phyloP scores from a whole-genome alignment of 64 coral and sea anemone species.

The Orbicella faveolata region DNA sequence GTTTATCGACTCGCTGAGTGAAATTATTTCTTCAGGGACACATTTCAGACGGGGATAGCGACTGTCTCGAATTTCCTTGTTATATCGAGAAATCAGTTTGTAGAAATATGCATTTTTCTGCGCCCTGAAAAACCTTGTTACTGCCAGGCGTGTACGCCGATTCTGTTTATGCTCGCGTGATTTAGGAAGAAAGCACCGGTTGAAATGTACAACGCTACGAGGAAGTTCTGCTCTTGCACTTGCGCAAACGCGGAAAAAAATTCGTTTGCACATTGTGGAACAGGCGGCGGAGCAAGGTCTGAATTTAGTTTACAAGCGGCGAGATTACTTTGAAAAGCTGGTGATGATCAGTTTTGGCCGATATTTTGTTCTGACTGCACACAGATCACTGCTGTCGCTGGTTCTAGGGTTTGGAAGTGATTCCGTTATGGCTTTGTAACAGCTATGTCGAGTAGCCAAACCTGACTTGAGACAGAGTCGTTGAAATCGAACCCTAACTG shows the following conservation, averaged over 20 bases:
- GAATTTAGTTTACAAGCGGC: not conserved
- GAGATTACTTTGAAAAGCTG: not conserved
- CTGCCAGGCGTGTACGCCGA: not conserved
- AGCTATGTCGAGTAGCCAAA: not conserved
- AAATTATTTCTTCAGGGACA: not conserved
- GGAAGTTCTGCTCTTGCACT: not conserved
- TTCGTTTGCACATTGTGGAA: not conserved
- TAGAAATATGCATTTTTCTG: not conserved
- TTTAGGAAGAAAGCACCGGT: not conserved
- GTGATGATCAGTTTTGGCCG: not conserved
- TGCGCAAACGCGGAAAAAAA: slow-evolving; percentile 4
- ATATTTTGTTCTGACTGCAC: not conserved
- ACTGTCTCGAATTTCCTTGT: slow-evolving; percentile 21
- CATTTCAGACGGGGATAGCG: not conserved
- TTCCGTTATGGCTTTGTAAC: not conserved
- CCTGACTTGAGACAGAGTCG: not conserved
- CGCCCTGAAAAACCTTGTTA: not conserved
- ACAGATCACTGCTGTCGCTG: no score
- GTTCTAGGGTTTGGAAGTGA: no score
- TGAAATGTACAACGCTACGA: slow-evolving; percentile 25
- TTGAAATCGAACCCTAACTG: not conserved
- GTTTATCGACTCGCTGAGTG: not conserved
- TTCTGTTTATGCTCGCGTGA: slow-evolving; percentile 4
- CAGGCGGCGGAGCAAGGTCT: not conserved
- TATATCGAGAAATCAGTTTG: not conserved